Percentiles rank a stretch among this genome's conserved stretches.
These are phyloP conservation scores for Nemurella pictetii DNA, from an alignment of 2,888 invertebrate genomes.

Conservation along the genomic window DNA sequence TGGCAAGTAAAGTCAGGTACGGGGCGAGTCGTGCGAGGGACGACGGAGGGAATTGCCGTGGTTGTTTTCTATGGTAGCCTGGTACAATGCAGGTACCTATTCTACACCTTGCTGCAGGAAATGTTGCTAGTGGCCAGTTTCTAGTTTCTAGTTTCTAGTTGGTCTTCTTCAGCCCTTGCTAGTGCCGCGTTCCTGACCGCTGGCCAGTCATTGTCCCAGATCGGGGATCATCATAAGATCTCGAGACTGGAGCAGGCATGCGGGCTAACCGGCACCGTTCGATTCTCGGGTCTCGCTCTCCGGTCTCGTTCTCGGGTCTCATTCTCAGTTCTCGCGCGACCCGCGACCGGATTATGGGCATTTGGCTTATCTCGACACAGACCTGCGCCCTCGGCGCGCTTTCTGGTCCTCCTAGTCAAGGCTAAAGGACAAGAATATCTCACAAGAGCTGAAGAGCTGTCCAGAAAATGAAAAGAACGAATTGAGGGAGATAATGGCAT, in stretches of 20 bases:
- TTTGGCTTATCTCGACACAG: not conserved
- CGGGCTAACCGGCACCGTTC: too few relatives aligned
- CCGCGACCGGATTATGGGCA: not conserved
- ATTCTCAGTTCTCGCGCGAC: too few relatives aligned
- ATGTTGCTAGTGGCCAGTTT: too few relatives aligned
- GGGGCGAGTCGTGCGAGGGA: not conserved
- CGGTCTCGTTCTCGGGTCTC: too few relatives aligned
- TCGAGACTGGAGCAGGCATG: too few relatives aligned
- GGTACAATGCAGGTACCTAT: not conserved
- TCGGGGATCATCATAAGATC: too few relatives aligned
- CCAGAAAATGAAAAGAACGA: constrained; percentile 20
- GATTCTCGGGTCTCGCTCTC: too few relatives aligned
- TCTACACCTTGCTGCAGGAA: too few relatives aligned
- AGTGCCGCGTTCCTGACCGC: too few relatives aligned
- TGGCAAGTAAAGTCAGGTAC: not conserved
- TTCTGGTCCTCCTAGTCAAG: not conserved
- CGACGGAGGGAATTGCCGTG: not conserved
- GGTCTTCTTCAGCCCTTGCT: not conserved
- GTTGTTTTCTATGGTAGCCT: too few relatives aligned
- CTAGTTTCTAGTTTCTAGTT: too few relatives aligned
- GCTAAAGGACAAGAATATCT: constrained; percentile 1
- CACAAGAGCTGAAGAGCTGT: constrained; percentile 17
- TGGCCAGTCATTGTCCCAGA: too few relatives aligned
- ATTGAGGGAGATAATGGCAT: constrained; percentile 29
- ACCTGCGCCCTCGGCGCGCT: not conserved